These are phyloP conservation scores for Haplochromis burtoni DNA, from an alignment of 2,113 vertebrate species.

Conservation along the genomic window DNA sequence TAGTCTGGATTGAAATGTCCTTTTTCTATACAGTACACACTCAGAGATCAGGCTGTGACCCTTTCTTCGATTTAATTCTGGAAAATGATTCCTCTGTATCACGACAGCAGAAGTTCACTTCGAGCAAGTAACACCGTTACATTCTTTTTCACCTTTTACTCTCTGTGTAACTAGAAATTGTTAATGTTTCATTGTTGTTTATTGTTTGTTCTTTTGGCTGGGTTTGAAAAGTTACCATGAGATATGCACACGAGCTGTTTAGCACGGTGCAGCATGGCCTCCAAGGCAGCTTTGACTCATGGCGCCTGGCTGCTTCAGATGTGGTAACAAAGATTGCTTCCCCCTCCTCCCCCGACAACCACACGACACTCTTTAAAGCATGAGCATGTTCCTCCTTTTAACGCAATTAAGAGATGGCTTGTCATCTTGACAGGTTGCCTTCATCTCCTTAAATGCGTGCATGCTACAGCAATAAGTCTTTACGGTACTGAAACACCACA, in stretches of 20 bases:
- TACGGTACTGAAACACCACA: background rate
- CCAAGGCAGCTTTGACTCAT: conserved; percentile 27
- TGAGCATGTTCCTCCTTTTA: conserved; percentile 54
- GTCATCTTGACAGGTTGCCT: conserved; percentile 60
- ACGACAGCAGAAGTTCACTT: background rate
- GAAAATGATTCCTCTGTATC: background rate
- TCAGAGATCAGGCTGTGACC: background rate
- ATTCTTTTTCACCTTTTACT: background rate
- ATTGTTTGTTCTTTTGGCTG: background rate
- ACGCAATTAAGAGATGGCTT: conserved; percentile 54
- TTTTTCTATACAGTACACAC: background rate
- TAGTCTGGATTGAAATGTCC: background rate
- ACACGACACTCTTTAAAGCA: conserved; percentile 15
- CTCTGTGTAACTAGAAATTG: background rate
- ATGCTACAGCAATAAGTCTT: conserved; percentile 10
- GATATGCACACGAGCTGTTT: background rate
- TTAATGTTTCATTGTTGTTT: background rate
- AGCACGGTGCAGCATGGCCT: background rate
- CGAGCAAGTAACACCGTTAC: background rate
- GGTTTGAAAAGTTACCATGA: conserved; percentile 14
- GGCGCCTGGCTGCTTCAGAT: conserved; percentile 39
- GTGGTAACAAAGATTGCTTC: conserved; percentile 7
- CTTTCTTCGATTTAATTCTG: background rate
- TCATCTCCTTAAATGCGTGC: conserved; percentile 40
- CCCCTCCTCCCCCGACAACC: conserved; percentile 13